Base-by-base conservation (phyloP, 2,888 invertebrate species). In the Amiota communis region DNA sequence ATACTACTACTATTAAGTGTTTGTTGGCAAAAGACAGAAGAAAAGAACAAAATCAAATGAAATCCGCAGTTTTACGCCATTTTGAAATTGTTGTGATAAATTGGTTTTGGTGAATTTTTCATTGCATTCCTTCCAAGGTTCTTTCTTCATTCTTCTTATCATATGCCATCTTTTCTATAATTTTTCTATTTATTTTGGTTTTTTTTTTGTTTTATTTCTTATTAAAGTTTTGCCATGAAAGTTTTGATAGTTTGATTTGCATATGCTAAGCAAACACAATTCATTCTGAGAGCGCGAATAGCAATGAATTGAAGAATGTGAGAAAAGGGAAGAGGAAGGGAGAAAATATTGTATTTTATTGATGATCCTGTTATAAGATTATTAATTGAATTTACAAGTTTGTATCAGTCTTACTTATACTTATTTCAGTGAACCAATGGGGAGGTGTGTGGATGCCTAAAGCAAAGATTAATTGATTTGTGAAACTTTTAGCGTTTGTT, bases 341-440 rank as follows among this genome's bases (percentile, higher is more conserved):
- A 36, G 1, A 36, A 36, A 47, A 13, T 64, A 46, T 64, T 64
- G 46, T 56, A 36, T 17, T 49, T 65, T 48, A 65, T 46, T 65
- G 47, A 47, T 48, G 15, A 48, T 48, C 11, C 17, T 46, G 11
- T 12, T 65, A 9, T n/a, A 15, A 46, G 17, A 48, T 65, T 17
- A 65, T 65, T 65, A 65, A 65, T 48, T 65, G 65, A 65, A 65
- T 17, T 65, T 65, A 65, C 47, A 65, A 65, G 49, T 65, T 65
- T 59, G 8, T 11, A 20, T 17, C 36, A 20, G 36, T 36, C 2
- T 36, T 23, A 23, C 1, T 2, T 6, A 6, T 36, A 36, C 36
- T 6, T 36, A 36, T 6, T 6, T 36, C 3, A 23, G 3, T 1
- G 23, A 23, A 23, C 3, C 2, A 23, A 36, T 36, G 2, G 6